Percentiles rank a stretch among this genome's conserved stretches.
phyloP scores from a whole-genome alignment of 2,797 vertebrate genomes.

The Halcyon leucocephala region DNA sequence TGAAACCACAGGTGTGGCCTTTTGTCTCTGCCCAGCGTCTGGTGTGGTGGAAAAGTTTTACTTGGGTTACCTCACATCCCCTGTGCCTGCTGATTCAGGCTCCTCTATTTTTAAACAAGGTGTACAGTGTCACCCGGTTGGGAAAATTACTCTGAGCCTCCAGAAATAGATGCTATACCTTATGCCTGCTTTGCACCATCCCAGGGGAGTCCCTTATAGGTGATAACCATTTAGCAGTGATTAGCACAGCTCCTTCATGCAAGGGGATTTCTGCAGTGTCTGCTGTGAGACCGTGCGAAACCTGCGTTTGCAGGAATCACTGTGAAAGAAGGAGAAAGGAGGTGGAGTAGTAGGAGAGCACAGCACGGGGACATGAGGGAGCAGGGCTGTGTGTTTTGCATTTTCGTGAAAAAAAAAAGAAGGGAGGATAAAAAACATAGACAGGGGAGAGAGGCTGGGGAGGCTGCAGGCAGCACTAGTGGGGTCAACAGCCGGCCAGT shows the following conservation, averaged over 20 bases:
- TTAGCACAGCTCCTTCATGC: background rate
- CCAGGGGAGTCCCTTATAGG: background rate
- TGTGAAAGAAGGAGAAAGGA: background rate
- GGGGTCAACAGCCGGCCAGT: conserved; percentile 3
- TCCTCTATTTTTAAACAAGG: conserved; percentile 45
- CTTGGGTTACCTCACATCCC: conserved; percentile 6
- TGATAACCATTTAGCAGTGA: background rate
- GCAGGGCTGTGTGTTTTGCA: background rate
- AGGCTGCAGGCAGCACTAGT: background rate
- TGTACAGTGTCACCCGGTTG: background rate
- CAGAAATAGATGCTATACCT: background rate
- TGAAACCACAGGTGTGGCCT: conserved; percentile 49
- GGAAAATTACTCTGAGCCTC: conserved; percentile 1
- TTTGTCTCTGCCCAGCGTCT: background rate
- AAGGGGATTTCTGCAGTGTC: background rate
- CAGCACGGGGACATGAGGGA: background rate
- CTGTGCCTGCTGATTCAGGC: background rate
- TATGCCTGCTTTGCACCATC: background rate
- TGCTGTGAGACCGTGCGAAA: background rate
- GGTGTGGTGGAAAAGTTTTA: background rate
- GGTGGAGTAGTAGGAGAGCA: background rate
- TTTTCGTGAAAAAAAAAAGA: background rate
- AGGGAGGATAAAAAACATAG: background rate
- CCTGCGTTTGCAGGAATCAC: background rate
- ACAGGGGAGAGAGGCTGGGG: background rate